Base-by-base conservation (phyloP, 1,140 invertebrate species). In the Philotrypesis tridentata region DNA sequence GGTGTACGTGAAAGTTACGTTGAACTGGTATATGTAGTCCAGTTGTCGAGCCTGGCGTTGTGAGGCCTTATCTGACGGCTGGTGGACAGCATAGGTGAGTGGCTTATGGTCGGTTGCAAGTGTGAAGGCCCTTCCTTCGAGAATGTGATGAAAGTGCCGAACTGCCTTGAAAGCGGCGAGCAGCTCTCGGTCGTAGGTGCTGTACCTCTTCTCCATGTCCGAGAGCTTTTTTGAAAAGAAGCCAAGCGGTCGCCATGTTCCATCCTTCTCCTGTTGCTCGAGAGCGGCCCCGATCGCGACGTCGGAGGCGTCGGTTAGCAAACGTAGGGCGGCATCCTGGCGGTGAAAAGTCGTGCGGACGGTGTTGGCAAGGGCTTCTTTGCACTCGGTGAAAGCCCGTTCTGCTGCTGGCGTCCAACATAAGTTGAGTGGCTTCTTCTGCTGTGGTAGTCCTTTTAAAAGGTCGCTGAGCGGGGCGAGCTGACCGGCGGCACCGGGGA, bases 71-170 rank as follows among this genome's bases (percentile, higher is more conserved):
- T 40, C 82, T 55, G 14, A 31, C 1, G n/a, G 23, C 27, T 81
- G 72, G 1, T 81, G 9, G 70, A 83, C 82, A 12, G 86, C 84
- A 33, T 29, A 84, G 0, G 75, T 79, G 12, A 87, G 48, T 17
- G 86, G 86, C 75, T 85, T 86, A 61, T 87, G 87, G 73, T 87
- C 85, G 0, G 87, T 87, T 61, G 77, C 83, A 40, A 87, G 72
- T 3, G 31, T 73, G 65, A 80, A 80, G 1, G 7, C 2, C 11
- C 79, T 23, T 17, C 79, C 25, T 31, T 80, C 79, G 21, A 80
- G 27, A 27, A 80, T 25, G 23, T 29, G 3, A 6, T 63, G 1
- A 25, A 79, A 31, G 55, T 74, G 48, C n/a, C n/a, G n/a, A n/a
- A n/a, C n/a, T n/a, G n/a, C n/a, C n/a, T n/a, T n/a, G n/a, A n/a